Evolutionary conservation across 1,140 invertebrate species (phyloP).

Genomic region (Drosophila nannoptera): DNA sequence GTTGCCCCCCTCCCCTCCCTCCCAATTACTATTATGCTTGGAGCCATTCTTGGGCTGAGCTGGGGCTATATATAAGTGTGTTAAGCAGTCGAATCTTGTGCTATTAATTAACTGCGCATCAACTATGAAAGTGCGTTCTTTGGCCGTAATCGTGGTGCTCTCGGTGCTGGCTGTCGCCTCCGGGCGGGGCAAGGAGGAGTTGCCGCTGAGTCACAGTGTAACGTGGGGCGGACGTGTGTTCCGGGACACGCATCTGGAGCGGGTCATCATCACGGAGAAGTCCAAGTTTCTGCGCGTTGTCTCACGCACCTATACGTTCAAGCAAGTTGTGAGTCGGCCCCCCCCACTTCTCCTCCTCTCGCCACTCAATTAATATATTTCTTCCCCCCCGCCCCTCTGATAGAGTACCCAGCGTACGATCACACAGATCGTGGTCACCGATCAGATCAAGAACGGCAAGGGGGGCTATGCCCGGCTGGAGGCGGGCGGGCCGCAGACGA

Average conservation of each 20-base stretch:
- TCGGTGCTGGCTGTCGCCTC: slow-evolving; percentile 18
- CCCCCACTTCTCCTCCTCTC: too few relatives aligned
- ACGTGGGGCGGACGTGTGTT: slow-evolving; percentile 63
- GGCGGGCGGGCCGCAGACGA: slow-evolving; percentile 78
- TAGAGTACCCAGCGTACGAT: slow-evolving; percentile 78
- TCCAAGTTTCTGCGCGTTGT: slow-evolving; percentile 78
- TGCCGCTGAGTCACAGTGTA: slow-evolving; percentile 52
- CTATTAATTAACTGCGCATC: background rate
- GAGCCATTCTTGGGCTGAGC: too few relatives aligned
- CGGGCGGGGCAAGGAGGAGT: slow-evolving; percentile 21
- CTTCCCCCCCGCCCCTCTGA: too few relatives aligned
- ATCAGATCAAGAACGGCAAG: slow-evolving; percentile 80
- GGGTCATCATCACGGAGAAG: slow-evolving; percentile 75
- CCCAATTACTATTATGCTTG: too few relatives aligned
- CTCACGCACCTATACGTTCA: slow-evolving; percentile 48
- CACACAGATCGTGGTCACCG: slow-evolving; percentile 80
- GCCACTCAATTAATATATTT: too few relatives aligned
- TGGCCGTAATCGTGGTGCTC: slow-evolving; percentile 21
- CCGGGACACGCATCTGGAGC: slow-evolving; percentile 62
- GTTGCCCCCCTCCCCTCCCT: too few relatives aligned
- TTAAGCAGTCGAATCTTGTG: background rate
- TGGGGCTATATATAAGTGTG: slow-evolving; percentile 18
- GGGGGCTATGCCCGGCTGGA: slow-evolving; percentile 79
- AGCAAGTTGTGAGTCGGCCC: slow-evolving; percentile 59
- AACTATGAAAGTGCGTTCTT: slow-evolving; percentile 44